Percentiles rank a stretch among this genome's conserved stretches.
Conservation (phyloP, 2,113 vertebrate species). For the Fukomys damarensis region DNA sequence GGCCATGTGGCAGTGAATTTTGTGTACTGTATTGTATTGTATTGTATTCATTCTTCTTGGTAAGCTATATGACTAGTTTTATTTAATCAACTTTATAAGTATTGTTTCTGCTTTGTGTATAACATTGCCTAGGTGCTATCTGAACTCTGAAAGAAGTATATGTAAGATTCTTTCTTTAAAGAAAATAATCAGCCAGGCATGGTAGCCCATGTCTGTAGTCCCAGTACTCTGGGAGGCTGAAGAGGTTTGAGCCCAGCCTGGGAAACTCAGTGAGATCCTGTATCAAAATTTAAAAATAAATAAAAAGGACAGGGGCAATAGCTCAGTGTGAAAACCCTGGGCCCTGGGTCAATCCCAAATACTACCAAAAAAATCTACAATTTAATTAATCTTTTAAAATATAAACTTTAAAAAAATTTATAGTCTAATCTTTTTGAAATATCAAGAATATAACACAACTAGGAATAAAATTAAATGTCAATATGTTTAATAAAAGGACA, state of each 20-base stretch:
- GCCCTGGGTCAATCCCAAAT: neutral
- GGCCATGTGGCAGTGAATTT: neutral
- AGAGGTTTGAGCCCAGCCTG: neutral
- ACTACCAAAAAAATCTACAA: neutral
- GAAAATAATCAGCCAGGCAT: neutral
- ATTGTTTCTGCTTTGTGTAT: neutral
- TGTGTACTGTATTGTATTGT: neutral
- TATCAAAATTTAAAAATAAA: neutral
- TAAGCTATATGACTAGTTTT: neutral
- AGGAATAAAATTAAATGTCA: neutral
- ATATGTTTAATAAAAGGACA: neutral
- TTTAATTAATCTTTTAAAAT: neutral
- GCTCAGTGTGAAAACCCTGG: neutral
- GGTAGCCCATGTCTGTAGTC: neutral
- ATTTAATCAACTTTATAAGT: neutral
- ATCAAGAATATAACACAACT: neutral
- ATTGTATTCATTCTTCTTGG: neutral
- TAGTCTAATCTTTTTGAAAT: neutral
- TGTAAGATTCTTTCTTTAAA: neutral
- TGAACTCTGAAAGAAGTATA: neutral
- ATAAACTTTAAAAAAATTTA: neutral
- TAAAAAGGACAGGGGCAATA: neutral
- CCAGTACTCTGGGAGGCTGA: neutral
- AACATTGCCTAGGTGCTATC: neutral
- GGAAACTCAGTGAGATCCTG: neutral